Evolutionary conservation across 2,888 invertebrate species (phyloP), one percentile per base, ranked within the genome.

Genomic region (Philereme transversata): DNA sequence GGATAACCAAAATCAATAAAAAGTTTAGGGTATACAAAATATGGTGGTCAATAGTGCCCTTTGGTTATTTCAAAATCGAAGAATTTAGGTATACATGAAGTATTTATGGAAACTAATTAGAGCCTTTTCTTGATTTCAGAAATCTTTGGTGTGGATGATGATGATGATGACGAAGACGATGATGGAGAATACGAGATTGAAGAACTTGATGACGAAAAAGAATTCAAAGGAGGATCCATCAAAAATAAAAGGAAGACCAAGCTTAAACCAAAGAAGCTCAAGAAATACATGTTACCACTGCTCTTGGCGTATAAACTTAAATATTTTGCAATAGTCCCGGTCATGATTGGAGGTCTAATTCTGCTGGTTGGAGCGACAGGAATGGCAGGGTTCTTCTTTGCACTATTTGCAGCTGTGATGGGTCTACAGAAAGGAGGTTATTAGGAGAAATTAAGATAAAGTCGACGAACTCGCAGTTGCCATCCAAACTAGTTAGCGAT

Each of bases 301-400:
- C 88, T 97, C 38, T 77, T 97, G 73, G 97, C 97, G 0, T 97
- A 97, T 84, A 97, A 97, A 83, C 85, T 97, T 78, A 97, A 97
- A 82, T 97, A 96, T 82, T 94, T 97, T 72, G 95, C 96, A 1
- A 81, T 97, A 56, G 94, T 97, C 44, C 97, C 97, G 0, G 93
- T 96, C 0, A 83, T 97, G 80, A 93, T 97, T 68, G 95, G 96
- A 54, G 95, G 94, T 5, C 83, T 97, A 33, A 88, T 96, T 1
- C 86, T 97, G 6, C 83, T 97, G 51, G 95, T 96, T 4, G 96
- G 96, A 63, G 95, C 96, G 0, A 96, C 97, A 0, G 96, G 96
- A 11, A 82, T 97, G 61, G 97, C 97, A 22, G 97, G 97, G 67
- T 97, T 97, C 88, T 97, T 97, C 93, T 97, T 97, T 81, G 97